Evolutionary conservation across 64 coral and sea anemone genomes (phyloP).

Genomic region (Stichodactyla helianthus): DNA sequence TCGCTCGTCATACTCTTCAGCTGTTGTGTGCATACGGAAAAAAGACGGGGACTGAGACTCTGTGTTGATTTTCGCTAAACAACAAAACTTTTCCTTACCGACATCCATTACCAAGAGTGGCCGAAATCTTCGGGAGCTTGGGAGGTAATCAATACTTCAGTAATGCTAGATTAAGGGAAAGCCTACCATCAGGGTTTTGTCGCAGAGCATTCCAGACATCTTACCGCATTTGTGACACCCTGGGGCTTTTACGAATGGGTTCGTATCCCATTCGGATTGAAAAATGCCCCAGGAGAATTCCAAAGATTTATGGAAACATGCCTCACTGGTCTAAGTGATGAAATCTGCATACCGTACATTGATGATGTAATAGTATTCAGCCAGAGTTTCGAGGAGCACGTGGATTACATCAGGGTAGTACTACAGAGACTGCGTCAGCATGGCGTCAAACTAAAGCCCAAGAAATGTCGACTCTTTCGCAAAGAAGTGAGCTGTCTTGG

Average conservation of each 20-base stretch:
- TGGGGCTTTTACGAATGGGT: too few species aligned
- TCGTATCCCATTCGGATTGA: neutral
- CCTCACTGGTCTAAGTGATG: neutral
- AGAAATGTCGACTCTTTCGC: constrained; percentile 26
- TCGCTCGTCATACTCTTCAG: constrained; percentile 9
- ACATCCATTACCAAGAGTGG: constrained; percentile 11
- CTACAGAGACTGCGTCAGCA: constrained; percentile 27
- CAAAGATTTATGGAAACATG: neutral
- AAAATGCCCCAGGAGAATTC: neutral
- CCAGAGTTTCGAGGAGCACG: constrained; percentile 25
- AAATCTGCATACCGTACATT: neutral
- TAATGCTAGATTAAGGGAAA: neutral
- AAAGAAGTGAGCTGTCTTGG: constrained; percentile 25
- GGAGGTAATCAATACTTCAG: constrained; percentile 15
- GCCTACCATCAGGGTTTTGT: neutral
- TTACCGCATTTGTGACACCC: neutral
- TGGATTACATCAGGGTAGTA: constrained; percentile 26
- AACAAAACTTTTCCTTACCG: neutral
- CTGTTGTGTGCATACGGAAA: constrained; percentile 33
- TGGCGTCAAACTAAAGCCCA: constrained; percentile 35
- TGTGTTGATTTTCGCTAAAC: constrained; percentile 32
- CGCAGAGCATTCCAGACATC: neutral
- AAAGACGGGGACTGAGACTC: constrained; percentile 21
- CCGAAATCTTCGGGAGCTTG: neutral
- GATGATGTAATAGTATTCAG: constrained; percentile 11